Evolutionary conservation across 2,888 invertebrate species (phyloP).

Genomic region (Peribatodes rhomboidaria): DNA sequence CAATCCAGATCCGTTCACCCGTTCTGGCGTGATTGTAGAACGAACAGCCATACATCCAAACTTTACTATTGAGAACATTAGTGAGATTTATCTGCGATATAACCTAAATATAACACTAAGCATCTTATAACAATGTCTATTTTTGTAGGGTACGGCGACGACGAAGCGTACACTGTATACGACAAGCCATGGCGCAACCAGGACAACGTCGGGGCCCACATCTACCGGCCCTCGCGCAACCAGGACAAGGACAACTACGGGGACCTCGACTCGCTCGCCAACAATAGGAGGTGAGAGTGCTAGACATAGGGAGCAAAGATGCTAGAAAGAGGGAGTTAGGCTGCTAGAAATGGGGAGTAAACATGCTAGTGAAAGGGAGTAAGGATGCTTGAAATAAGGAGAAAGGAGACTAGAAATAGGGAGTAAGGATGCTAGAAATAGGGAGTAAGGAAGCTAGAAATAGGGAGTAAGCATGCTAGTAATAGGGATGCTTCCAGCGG

Average conservation of each 20-base stretch:
- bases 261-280: conserved; percentile 95
- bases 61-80: too few species aligned
- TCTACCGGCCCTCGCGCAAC: conserved; percentile 95
- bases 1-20: too few species aligned
- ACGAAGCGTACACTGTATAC: conserved; percentile 99
- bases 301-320: not conserved
- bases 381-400: not conserved
- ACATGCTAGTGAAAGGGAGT: too few species aligned
- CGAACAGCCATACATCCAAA: too few species aligned
- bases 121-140: not conserved
- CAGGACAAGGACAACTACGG: conserved; percentile 96
- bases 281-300: conserved; percentile 90
- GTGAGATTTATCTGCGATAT: too few species aligned
- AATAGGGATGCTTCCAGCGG: too few species aligned
- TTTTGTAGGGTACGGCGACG: conserved; percentile 95
- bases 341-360: not conserved
- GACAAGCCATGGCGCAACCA: conserved; percentile 99
- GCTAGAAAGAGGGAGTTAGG: not conserved
- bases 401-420: not conserved
- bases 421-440: not conserved
- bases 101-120: too few species aligned
- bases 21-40: too few species aligned
- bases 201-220: conserved; percentile 93
- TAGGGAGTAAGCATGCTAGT: not conserved
- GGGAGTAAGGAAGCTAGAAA: not conserved